Percentiles rank a stretch among this genome's conserved stretches.
Evolutionary conservation across 1,140 invertebrate genomes (phyloP).

Genomic region (Drosophila serrata): DNA sequence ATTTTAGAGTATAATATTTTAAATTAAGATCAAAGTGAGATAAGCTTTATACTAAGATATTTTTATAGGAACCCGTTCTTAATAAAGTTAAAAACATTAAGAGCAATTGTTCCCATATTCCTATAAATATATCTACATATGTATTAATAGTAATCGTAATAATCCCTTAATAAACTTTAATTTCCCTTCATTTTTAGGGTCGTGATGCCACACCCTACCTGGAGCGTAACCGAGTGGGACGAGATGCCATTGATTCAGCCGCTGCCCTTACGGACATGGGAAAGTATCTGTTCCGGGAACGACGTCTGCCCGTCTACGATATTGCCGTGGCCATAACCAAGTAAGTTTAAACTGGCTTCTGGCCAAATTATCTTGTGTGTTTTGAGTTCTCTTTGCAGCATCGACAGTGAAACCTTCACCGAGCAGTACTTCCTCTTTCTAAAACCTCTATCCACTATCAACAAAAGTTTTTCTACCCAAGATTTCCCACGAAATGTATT

Average conservation of each 20-base stretch:
- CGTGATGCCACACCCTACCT: conserved; percentile 97
- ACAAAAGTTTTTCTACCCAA: conserved; percentile 8
- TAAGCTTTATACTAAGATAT: too few relatives aligned
- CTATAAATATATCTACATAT: too few relatives aligned
- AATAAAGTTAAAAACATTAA: too few relatives aligned
- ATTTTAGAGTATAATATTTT: too few relatives aligned
- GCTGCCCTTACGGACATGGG: conserved; percentile 98
- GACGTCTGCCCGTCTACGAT: conserved; percentile 96
- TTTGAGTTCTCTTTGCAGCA: conserved; percentile 64
- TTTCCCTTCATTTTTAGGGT: conserved; percentile 88
- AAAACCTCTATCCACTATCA: conserved; percentile 1
- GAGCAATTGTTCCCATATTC: too few relatives aligned
- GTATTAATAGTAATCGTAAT: not conserved
- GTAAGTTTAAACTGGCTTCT: conserved; percentile 87
- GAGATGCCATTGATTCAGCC: conserved; percentile 97
- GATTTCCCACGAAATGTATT: conserved; percentile 25
- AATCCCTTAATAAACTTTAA: not conserved
- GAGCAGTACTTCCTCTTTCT: conserved; percentile 21
- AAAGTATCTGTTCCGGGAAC: conserved; percentile 97
- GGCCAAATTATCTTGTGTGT: conserved; percentile 29
- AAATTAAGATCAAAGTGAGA: not conserved
- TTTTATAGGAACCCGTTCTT: too few relatives aligned
- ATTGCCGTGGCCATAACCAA: conserved; percentile 98
- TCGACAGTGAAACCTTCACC: conserved; percentile 21
- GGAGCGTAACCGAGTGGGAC: conserved; percentile 95